phyloP scores from a whole-genome alignment of 2,888 invertebrate genomes.

The Tipula confusa region DNA sequence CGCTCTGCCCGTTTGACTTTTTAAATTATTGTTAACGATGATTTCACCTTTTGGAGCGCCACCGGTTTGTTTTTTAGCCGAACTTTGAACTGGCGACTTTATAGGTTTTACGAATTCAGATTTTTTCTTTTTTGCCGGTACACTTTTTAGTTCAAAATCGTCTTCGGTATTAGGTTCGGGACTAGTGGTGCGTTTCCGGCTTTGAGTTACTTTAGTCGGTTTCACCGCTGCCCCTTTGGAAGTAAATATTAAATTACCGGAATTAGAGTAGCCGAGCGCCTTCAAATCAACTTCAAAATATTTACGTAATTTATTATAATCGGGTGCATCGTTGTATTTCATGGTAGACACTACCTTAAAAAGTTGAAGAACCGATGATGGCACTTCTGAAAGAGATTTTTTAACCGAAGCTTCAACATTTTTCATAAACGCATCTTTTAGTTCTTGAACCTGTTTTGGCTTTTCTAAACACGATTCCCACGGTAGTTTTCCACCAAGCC shows the following conservation, averaged over 20 bases:
- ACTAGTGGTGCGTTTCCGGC: background rate
- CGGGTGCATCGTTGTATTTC: conserved; percentile 65
- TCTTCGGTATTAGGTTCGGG: background rate
- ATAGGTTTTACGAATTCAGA: background rate
- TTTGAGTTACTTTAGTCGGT: conserved; percentile 35
- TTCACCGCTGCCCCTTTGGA: conserved; percentile 39
- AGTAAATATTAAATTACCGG: conserved; percentile 58
- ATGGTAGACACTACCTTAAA: conserved; percentile 64
- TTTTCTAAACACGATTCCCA: conserved; percentile 69
- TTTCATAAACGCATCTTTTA: conserved; percentile 65
- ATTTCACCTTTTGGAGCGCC: conserved; percentile 42
- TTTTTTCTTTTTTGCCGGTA: background rate
- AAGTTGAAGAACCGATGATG: conserved; percentile 57
- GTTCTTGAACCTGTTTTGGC: conserved; percentile 60
- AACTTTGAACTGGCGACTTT: background rate
- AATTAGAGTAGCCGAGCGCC: conserved; percentile 54
- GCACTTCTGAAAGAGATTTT: conserved; percentile 44
- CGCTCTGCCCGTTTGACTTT: conserved; percentile 41
- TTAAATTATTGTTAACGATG: conserved; percentile 45
- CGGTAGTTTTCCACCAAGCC: conserved; percentile 78
- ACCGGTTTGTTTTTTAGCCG: conserved; percentile 36
- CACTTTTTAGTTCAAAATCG: background rate
- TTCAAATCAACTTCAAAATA: conserved; percentile 64
- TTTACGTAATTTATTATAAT: conserved; percentile 67
- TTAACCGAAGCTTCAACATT: conserved; percentile 45